Conservation (phyloP, 2,797 vertebrate genomes). For the Thamnophis elegans region DNA sequence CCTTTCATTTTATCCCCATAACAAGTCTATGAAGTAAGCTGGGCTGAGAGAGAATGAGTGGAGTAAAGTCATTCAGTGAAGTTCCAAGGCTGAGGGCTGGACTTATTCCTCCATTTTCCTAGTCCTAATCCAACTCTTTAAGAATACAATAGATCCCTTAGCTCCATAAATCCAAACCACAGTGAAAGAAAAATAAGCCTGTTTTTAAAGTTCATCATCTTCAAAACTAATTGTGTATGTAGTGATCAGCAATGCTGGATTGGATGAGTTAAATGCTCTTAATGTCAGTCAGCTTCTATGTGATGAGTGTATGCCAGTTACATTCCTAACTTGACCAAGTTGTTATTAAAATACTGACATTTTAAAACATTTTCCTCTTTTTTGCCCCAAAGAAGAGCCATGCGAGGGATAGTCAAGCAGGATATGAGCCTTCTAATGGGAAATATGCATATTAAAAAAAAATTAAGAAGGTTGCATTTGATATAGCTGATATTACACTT, state of each 20-base stretch:
- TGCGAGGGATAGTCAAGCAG: slow-evolving; percentile 16
- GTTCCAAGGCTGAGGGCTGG: neutral
- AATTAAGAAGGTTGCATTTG: neutral
- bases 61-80: neutral
- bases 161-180: neutral
- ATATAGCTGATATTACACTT: slow-evolving; percentile 11
- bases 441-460: neutral
- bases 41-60: neutral
- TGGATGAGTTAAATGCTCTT: neutral
- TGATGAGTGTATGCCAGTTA: slow-evolving; percentile 21
- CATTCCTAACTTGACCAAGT: slow-evolving; percentile 20
- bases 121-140: neutral
- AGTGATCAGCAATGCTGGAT: neutral
- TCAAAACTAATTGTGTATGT: neutral
- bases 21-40: neutral
- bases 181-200: neutral
- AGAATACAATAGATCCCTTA: neutral
- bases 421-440: slow-evolving; percentile 44
- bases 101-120: neutral
- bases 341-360: slow-evolving; percentile 52
- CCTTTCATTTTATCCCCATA: neutral
- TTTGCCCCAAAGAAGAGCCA: slow-evolving; percentile 34
- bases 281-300: neutral
- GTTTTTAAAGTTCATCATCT: neutral
- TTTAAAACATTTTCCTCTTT: slow-evolving; percentile 40